Evolutionary conservation across 2,113 vertebrate species (phyloP).

Genomic region (Hoplias malabaricus): DNA sequence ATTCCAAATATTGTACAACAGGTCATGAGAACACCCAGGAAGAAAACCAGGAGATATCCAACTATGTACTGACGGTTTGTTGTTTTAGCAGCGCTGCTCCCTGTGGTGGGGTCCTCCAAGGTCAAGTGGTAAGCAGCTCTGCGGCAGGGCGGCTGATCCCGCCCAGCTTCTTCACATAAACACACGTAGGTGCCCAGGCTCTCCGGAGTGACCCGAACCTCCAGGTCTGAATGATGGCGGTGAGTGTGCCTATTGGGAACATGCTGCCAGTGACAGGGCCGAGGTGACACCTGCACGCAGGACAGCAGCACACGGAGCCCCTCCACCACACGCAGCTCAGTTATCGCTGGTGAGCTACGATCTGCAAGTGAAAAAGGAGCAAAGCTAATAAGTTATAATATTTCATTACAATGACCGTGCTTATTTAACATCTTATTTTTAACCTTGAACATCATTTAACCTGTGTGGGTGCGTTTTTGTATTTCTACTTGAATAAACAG

Average conservation of each 20-base stretch:
- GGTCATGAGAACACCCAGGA: constrained; percentile 67
- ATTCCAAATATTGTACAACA: constrained; percentile 40
- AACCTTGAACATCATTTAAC: too few relatives aligned
- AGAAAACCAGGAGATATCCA: constrained; percentile 61
- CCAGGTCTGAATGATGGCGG: constrained; percentile 73
- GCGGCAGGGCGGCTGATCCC: constrained; percentile 66
- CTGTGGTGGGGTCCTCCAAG: constrained; percentile 52
- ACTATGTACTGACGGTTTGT: constrained; percentile 61
- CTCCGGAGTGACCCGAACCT: constrained; percentile 72
- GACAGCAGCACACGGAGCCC: constrained; percentile 68
- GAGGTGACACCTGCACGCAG: constrained; percentile 77
- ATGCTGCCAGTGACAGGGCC: constrained; percentile 79
- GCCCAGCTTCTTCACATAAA: constrained; percentile 73
- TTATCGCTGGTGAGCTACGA: constrained; percentile 49
- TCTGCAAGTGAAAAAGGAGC: constrained; percentile 42
- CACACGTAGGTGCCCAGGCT: constrained; percentile 78
- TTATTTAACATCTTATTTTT: background rate
- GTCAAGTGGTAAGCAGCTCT: constrained; percentile 78
- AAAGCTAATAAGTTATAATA: background rate
- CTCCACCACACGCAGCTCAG: constrained; percentile 55
- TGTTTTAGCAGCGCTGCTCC: constrained; percentile 1
- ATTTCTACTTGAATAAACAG: too few relatives aligned
- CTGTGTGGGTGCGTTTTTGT: background rate
- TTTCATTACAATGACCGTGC: too few relatives aligned
- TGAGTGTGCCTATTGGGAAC: constrained; percentile 66